Conservation (phyloP, 2,113 vertebrate species). For the Scopus umbretta region DNA sequence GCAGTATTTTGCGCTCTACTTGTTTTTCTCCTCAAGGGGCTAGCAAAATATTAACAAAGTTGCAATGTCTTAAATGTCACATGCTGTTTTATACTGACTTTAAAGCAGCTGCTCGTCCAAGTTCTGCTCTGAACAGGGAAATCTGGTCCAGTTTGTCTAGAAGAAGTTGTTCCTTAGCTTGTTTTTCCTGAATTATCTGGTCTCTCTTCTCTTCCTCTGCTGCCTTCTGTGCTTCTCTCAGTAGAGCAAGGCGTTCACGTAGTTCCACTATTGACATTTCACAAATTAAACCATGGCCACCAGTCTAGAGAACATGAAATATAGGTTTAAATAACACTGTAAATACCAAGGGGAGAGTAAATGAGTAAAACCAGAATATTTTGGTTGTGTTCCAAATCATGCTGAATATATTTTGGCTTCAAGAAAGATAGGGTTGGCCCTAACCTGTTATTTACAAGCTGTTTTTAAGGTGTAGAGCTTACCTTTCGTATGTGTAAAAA, state of each 20-base stretch:
- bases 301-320: slow-evolving; percentile 65
- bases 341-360: slow-evolving; percentile 4
- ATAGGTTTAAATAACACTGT: slow-evolving; percentile 24
- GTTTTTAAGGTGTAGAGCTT: not conserved
- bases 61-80: slow-evolving; percentile 29
- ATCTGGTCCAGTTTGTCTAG: slow-evolving; percentile 78
- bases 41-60: slow-evolving; percentile 18
- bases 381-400: not conserved
- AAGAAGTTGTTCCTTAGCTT: slow-evolving; percentile 76
- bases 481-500: not conserved
- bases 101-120: slow-evolving; percentile 69
- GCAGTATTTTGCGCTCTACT: not conserved
- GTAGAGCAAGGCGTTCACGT: slow-evolving; percentile 77
- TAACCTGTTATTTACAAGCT: not conserved
- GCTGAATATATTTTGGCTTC: not conserved
- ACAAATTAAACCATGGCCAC: slow-evolving; percentile 80
- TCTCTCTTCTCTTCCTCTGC: slow-evolving; percentile 78
- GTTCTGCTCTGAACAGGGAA: slow-evolving; percentile 71
- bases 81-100: slow-evolving; percentile 74
- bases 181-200: slow-evolving; percentile 80
- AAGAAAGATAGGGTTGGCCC: not conserved
- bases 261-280: slow-evolving; percentile 93
- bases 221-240: slow-evolving; percentile 73
- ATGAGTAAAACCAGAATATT: not conserved
- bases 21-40: not conserved